These are phyloP conservation scores for Cyanoliseus patagonus DNA, from an alignment of 2,113 vertebrate species.

Conservation along the genomic window DNA sequence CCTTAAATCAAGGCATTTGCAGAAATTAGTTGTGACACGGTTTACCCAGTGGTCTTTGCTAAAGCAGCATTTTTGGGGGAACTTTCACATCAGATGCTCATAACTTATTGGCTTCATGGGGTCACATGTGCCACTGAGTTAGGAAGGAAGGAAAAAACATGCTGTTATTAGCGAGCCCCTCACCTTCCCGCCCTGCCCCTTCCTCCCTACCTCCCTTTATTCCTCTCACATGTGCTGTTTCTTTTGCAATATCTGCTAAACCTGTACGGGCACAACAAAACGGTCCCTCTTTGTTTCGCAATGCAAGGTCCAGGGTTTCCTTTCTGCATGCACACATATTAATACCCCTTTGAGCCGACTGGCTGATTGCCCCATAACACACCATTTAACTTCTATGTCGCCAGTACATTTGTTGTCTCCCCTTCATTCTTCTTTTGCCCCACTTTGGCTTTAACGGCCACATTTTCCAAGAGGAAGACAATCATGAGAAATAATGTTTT, in stretches of 20 bases:
- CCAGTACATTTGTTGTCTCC: slow-evolving; percentile 55
- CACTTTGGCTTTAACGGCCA: slow-evolving; percentile 46
- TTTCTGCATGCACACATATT: neutral
- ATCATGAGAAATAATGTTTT: slow-evolving; percentile 73
- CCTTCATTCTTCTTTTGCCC: slow-evolving; percentile 8
- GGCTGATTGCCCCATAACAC: slow-evolving; percentile 32
- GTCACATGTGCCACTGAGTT: slow-evolving; percentile 69
- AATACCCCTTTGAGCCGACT: neutral
- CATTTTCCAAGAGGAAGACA: slow-evolving; percentile 67
- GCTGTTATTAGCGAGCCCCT: slow-evolving; percentile 41
- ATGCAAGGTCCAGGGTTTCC: neutral
- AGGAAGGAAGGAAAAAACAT: slow-evolving; percentile 72
- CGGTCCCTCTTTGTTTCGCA: neutral
- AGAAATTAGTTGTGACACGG: slow-evolving; percentile 89
- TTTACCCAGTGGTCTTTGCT: slow-evolving; percentile 88
- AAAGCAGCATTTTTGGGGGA: slow-evolving; percentile 66
- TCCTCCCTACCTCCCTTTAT: slow-evolving; percentile 11
- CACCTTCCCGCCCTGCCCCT: neutral
- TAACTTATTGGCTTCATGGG: slow-evolving; percentile 77
- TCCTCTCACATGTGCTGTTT: neutral
- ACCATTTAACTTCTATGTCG: slow-evolving; percentile 45
- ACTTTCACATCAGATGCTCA: slow-evolving; percentile 69
- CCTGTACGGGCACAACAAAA: neutral
- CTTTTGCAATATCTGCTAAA: neutral
- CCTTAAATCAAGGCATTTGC: slow-evolving; percentile 82